Evolutionary conservation across 2,113 vertebrate species (phyloP).

Genomic region (Rallus limicola): DNA sequence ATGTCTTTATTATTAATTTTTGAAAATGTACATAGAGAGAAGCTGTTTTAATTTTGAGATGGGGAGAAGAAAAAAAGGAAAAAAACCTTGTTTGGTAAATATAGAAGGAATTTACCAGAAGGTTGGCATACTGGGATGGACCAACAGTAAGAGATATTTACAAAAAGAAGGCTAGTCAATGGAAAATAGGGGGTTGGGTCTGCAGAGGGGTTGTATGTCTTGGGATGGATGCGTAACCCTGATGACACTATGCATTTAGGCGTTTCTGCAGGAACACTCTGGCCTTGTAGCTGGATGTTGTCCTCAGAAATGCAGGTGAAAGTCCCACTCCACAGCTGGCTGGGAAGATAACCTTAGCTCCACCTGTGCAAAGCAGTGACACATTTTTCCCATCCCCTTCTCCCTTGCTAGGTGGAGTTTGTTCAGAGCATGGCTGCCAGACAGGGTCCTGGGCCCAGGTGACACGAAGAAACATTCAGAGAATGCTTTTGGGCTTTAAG

Average conservation of each 20-base stretch:
- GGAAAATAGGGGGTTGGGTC: neutral
- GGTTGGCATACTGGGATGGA: neutral
- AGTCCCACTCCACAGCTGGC: neutral
- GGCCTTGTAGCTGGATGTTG: neutral
- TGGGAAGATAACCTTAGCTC: neutral
- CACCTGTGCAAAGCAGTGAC: neutral
- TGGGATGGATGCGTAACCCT: neutral
- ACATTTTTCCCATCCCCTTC: neutral
- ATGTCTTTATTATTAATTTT: neutral
- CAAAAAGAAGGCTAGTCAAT: neutral
- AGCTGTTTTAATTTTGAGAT: neutral
- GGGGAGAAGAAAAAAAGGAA: too few relatives aligned
- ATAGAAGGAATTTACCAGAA: neutral
- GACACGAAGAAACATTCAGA: neutral
- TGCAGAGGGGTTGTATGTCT: neutral
- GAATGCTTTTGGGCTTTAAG: neutral
- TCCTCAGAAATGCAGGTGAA: neutral
- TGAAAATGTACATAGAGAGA: neutral
- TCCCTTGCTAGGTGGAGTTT: neutral
- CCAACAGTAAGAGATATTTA: neutral
- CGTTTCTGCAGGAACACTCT: neutral
- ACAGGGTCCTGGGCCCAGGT: too few relatives aligned
- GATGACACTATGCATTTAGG: neutral
- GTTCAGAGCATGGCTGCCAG: neutral
- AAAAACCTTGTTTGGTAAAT: neutral